These are phyloP conservation scores for Sisyra nigra DNA, from an alignment of 2,888 invertebrate genomes.

Conservation along the genomic window DNA sequence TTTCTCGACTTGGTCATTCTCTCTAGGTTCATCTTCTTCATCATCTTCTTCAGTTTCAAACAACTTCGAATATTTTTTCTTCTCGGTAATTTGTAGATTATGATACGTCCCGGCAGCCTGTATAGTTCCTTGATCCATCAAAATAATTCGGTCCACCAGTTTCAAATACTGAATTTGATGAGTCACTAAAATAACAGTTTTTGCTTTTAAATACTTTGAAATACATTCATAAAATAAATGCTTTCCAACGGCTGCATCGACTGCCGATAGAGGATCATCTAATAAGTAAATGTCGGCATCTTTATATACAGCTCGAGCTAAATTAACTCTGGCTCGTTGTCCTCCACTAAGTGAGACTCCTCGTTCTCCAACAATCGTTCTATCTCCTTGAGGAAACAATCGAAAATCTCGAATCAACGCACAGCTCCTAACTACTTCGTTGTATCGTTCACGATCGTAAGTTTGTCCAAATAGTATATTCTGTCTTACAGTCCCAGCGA, in stretches of 20 bases:
- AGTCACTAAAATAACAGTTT: conserved; percentile 48
- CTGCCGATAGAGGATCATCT: conserved; percentile 66
- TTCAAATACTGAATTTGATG: conserved; percentile 46
- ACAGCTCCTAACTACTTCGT: conserved; percentile 41
- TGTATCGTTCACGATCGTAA: conserved; percentile 36
- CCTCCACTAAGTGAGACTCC: conserved; percentile 72
- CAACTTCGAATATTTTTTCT: conserved; percentile 31
- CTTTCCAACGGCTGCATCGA: conserved; percentile 57
- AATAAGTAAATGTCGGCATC: conserved; percentile 62
- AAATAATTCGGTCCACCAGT: conserved; percentile 22
- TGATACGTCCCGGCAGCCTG: conserved; percentile 29
- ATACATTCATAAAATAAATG: conserved; percentile 59
- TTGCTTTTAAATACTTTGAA: conserved; percentile 35
- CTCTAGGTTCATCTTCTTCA: conserved; percentile 10
- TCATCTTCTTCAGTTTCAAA: conserved; percentile 22
- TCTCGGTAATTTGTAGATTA: conserved; percentile 30
- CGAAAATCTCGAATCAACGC: conserved; percentile 52
- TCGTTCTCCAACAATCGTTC: conserved; percentile 62
- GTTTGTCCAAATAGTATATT: conserved; percentile 62
- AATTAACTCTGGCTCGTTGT: conserved; percentile 63
- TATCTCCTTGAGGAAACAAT: conserved; percentile 57
- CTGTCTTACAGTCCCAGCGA: conserved; percentile 44
- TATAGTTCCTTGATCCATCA: conserved; percentile 30
- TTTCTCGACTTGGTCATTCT: conserved; percentile 1
- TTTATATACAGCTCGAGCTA: conserved; percentile 58